These are phyloP conservation scores for Drosophila tropicalis DNA, from an alignment of 1,140 invertebrate species.

Conservation along the genomic window DNA sequence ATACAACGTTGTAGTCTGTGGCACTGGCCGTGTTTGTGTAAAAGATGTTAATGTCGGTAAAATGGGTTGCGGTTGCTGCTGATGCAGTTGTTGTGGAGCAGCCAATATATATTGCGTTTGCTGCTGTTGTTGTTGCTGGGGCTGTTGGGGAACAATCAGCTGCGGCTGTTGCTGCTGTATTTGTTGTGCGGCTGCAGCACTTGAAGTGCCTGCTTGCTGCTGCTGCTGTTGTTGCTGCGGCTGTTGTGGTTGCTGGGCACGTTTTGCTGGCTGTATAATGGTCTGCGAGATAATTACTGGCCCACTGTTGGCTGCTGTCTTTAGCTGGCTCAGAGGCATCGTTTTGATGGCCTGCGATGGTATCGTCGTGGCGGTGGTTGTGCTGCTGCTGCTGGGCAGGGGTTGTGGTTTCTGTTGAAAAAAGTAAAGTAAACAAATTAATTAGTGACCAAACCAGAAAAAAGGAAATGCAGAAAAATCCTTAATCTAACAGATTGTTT, in stretches of 20 bases:
- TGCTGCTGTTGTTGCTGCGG: constrained; percentile 74
- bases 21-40: constrained; percentile 62
- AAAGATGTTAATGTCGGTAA: constrained; percentile 77
- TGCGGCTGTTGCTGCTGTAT: constrained; percentile 37
- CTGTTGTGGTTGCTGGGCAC: constrained; percentile 75
- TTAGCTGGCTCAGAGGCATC: constrained; percentile 79
- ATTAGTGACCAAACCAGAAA: no score
- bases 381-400: constrained; percentile 46
- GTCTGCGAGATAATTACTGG: constrained; percentile 81
- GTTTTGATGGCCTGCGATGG: constrained; percentile 75
- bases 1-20: constrained; percentile 73
- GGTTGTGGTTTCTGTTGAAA: constrained; percentile 70
- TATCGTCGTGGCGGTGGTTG: constrained; percentile 66
- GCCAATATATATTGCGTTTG: constrained; percentile 41
- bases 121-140: constrained; percentile 41
- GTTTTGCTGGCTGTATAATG: constrained; percentile 80
- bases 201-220: constrained; percentile 57
- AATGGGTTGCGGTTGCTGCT: constrained; percentile 59
- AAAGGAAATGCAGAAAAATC: no score
- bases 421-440: background rate
- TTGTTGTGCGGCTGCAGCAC: constrained; percentile 61
- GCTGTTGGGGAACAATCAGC: constrained; percentile 16
- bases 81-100: constrained; percentile 61
- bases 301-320: constrained; percentile 74
- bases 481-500: no score